Evolutionary conservation across 2,113 vertebrate genomes (phyloP), one percentile per base, ranked within the genome.

Genomic region (Spheniscus mendiculus): DNA sequence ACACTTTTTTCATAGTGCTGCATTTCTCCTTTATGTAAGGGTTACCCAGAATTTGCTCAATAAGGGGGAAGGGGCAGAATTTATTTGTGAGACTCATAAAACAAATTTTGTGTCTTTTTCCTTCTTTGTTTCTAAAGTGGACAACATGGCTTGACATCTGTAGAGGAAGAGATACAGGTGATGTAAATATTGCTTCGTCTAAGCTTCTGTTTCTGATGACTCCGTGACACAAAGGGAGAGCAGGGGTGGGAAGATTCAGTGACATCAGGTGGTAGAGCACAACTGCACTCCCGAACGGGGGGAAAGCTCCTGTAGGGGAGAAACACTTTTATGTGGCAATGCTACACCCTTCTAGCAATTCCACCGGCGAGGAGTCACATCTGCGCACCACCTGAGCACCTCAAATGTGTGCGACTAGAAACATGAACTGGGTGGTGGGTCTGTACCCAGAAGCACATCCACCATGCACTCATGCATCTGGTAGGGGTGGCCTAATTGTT

Each of bases 281-380:
- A 88, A 40, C 32, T 78, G 18, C 26, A 18, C 15, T 78, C 15
- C 10, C 2, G 5, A 52, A 47, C 3, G 0, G 7, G 3, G 2
- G 11, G 1, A 38, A 70, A 49, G 12, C 19, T 63, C 26, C 25
- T 73, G 1, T 47, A 55, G 10, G 32, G 23, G 26, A 74, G 47
- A 63, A 90, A 26, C 16, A 26, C 30, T 72, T 77, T 83, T 47
- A 26, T 44, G 17, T 77, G 63, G 29, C 72, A 70, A 7, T 45
- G 8, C 66, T 65, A 29, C 12, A 71, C 16, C 10, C 26, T 83
- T 77, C 25, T 16, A 90, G 49, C 25, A 80, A 38, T 63, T 93
- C 19, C 36, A 38, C 12, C 3, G 0, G 6, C 4, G 11, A 83
- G 34, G 27, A 80, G 11, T 38, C 61, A 44, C 52, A 71, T 85